A percentile compares a stretch with the other conserved stretches of the same genome.
Conservation (phyloP, 2,888 invertebrate species). For the Thecophora atra region DNA sequence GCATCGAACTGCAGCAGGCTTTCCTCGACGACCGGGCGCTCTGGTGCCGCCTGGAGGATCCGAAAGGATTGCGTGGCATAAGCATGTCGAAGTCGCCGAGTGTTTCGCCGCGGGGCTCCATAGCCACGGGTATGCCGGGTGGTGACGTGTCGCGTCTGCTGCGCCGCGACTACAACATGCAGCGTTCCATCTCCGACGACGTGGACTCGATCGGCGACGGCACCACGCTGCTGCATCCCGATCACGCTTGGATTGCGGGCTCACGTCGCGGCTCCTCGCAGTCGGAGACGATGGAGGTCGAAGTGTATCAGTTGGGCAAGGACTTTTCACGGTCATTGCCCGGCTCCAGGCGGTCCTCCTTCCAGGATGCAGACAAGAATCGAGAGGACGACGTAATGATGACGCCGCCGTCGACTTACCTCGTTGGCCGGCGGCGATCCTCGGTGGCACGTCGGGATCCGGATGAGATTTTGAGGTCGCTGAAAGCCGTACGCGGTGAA, state of each 20-base stretch:
- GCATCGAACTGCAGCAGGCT: slow-evolving; percentile 74
- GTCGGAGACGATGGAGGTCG: slow-evolving; percentile 85
- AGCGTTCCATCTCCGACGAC: slow-evolving; percentile 80
- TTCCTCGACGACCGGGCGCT: slow-evolving; percentile 88
- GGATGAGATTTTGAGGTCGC: slow-evolving; percentile 82
- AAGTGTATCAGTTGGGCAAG: slow-evolving; percentile 84
- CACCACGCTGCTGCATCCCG: slow-evolving; percentile 82
- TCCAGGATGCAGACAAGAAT: slow-evolving; percentile 76
- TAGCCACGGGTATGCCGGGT: slow-evolving; percentile 67
- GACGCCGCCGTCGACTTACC: slow-evolving; percentile 69
- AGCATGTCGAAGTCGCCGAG: slow-evolving; percentile 75
- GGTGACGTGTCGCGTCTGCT: slow-evolving; percentile 74
- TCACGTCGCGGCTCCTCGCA: slow-evolving; percentile 89
- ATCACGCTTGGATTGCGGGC: slow-evolving; percentile 82
- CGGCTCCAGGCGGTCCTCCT: slow-evolving; percentile 84
- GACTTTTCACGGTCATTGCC: slow-evolving; percentile 88
- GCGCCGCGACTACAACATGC: slow-evolving; percentile 78
- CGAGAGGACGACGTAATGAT: slow-evolving; percentile 66
- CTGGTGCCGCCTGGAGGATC: slow-evolving; percentile 90
- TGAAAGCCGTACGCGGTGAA: slow-evolving; percentile 85
- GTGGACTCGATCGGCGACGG: slow-evolving; percentile 81
- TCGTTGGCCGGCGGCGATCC: slow-evolving; percentile 79
- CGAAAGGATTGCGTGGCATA: slow-evolving; percentile 71
- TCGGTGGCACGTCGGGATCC: slow-evolving; percentile 85
- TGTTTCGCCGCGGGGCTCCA: slow-evolving; percentile 81